phyloP scores from a whole-genome alignment of 2,113 vertebrate genomes.

The Trinectes maculatus region DNA sequence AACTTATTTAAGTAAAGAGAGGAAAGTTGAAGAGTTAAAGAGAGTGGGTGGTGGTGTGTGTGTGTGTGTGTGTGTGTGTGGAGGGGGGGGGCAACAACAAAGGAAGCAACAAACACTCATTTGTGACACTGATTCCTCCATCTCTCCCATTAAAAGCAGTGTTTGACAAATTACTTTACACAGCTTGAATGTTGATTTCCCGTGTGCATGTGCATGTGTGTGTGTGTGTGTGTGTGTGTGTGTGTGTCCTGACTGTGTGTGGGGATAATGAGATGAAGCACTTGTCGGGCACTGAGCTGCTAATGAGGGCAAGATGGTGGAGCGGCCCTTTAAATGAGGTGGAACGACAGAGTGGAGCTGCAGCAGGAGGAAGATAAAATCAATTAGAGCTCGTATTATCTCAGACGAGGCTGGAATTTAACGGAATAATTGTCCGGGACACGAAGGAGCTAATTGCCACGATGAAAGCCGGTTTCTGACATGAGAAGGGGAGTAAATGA shows the following conservation, averaged over 20 bases:
- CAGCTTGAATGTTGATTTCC: constrained; percentile 54
- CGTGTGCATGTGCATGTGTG: constrained; percentile 25
- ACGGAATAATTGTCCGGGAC: constrained; percentile 74
- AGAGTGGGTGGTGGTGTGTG: not conserved
- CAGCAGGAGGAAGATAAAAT: constrained; percentile 64
- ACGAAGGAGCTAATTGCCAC: constrained; percentile 74
- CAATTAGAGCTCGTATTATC: constrained; percentile 75
- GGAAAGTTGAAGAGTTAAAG: no score
- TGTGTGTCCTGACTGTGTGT: not conserved
- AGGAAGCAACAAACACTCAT: constrained; percentile 62
- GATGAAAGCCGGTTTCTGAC: constrained; percentile 75
- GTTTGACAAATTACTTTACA: constrained; percentile 84
- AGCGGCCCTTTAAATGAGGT: constrained; percentile 68
- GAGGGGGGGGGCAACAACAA: constrained; percentile 53
- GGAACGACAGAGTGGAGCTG: constrained; percentile 52
- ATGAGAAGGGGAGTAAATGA: constrained; percentile 77
- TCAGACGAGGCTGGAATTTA: constrained; percentile 66
- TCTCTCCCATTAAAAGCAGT: constrained; percentile 74
- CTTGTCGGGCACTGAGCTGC: constrained; percentile 29
- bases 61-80: no score
- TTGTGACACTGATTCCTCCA: constrained; percentile 64
- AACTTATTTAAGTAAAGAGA: not conserved
- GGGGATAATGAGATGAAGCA: constrained; percentile 25
- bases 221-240: constrained; percentile 19
- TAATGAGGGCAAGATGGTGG: constrained; percentile 75